Evolutionary conservation across 2,113 vertebrate genomes (phyloP), one percentile per base, ranked within the genome.

Genomic region (Danio rerio): DNA sequence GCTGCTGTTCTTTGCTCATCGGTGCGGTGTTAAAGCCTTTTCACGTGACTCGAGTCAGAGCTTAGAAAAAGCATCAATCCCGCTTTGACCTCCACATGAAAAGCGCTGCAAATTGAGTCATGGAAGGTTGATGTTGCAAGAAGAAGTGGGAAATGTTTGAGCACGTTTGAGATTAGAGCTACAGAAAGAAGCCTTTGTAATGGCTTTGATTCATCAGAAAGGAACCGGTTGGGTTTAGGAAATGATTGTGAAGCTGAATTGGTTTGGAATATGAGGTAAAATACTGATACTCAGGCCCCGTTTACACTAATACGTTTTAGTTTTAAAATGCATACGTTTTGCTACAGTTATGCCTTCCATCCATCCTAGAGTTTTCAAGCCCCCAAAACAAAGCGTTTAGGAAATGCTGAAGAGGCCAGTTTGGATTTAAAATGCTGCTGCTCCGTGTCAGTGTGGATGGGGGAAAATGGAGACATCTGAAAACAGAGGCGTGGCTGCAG

Each of bases 131-230:
- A 21, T 61, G 58, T 61, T 61, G 58, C 58, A 61, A 20, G 58
- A 20, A 59, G 58, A 59, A 61, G 58, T 21, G 3, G 20, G 58
- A 61, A 21, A 21, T 61, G 58, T 21, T 21, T 61, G 21, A 59
- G 21, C 58, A 21, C 10, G 8, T 61, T 65, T 42, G 61, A 63
- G 31, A 11, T 63, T 40, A 40, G 2, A 42, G 8, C 13, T 31
- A 3, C 1, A 42, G 31, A 16, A 65, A 20, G 16, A 66, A n/a
- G 13, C 43, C 63, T 4, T 45, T 9, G 40, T 5, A 43, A 9
- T n/a, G n/a, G n/a, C n/a, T n/a, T n/a, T n/a, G n/a, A n/a, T 66
- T 66, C 15, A 42, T 16, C 63, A 66, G 15, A 66, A 66, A 66
- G 5, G 40, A 15, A n/a, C 8, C 2, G 31, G 63, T 66, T n/a